Evolutionary conservation across 2,797 vertebrate species (phyloP), one percentile per base, ranked within the genome.

Genomic region (Esox masquinongy): DNA sequence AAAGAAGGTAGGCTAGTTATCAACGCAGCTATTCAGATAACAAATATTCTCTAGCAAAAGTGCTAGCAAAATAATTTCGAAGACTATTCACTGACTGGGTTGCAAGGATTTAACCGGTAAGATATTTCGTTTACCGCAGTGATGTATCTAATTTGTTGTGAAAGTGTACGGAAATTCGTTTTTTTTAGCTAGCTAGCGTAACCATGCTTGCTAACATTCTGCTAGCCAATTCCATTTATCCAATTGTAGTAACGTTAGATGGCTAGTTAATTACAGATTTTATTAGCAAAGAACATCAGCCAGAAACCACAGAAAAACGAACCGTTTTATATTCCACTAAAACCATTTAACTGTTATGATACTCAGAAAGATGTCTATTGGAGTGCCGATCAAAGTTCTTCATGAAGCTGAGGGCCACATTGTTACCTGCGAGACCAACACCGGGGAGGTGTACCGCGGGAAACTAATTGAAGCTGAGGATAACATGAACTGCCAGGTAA

Each of bases 401-500:
- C 95, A 96, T 0, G 95, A 97, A 86, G 95, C 96, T 0, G 95
- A 97, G 83, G 95, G 95, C 6, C 95, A 96, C 82, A 95, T 96
- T 0, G 95, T 97, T 9, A 97, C 95, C 0, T 97, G 95, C 1
- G 96, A 97, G 80, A 96, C 95, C 4, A 96, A 95, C 51, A 96
- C 95, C 0, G 95, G 96, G 0, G 96, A 97, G 59, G 95, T 97
- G 9, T 96, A 97, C 56, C 88, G 95, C 7, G 96, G 96, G 51
- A 97, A 97, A 70, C 92, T 97, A 2, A 95, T 96, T 0, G 95
- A 96, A 82, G 96, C 96, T 0, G 96, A 96, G 64, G 95, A 97
- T 85, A 97, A 97, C 87, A 97, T 96, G 95, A 97, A 97, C 75
- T 97, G 96, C 77, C 96, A 97, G 95, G 95, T 95, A 89, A 71